Conservation (phyloP, 1,140 invertebrate genomes). For the Ips nitidus region DNA sequence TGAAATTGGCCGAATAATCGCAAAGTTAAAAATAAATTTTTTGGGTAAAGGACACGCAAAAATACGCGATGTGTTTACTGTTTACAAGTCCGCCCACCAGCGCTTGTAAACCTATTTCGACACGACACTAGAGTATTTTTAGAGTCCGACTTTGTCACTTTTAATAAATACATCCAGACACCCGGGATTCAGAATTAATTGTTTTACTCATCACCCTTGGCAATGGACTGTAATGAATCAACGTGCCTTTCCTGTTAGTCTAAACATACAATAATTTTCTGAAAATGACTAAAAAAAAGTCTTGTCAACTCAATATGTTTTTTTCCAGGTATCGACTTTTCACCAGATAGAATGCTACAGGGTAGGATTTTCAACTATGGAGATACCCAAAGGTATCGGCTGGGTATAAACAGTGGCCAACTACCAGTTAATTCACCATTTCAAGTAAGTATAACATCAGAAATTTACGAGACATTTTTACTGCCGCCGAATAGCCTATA, state of each 20-base stretch:
- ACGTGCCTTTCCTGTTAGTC: neutral
- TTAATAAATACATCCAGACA: neutral
- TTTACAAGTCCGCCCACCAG: conserved; percentile 15
- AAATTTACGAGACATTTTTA: neutral
- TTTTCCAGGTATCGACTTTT: conserved; percentile 69
- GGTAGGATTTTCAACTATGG: conserved; percentile 84
- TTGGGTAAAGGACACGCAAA: conserved; percentile 28
- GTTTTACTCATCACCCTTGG: conserved; percentile 1
- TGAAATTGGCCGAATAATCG: conserved; percentile 10
- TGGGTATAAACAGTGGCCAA: conserved; percentile 85
- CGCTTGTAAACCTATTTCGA: neutral
- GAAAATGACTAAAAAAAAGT: neutral
- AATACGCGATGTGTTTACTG: conserved; percentile 27
- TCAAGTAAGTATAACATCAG: conserved; percentile 9
- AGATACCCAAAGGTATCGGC: conserved; percentile 84
- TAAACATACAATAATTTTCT: neutral
- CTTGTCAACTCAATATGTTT: neutral
- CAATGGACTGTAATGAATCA: conserved; percentile 1
- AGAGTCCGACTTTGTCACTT: neutral
- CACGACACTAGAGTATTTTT: conserved; percentile 6
- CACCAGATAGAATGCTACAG: conserved; percentile 86
- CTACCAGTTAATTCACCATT: conserved; percentile 85
- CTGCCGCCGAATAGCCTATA: too few species aligned
- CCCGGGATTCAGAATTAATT: neutral
- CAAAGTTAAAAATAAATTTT: conserved; percentile 16